Percentiles rank a stretch among this genome's conserved stretches.
These are phyloP conservation scores for Parazoanthus darwini DNA, from an alignment of 92 coral and sea anemone genomes.

Conservation along the genomic window DNA sequence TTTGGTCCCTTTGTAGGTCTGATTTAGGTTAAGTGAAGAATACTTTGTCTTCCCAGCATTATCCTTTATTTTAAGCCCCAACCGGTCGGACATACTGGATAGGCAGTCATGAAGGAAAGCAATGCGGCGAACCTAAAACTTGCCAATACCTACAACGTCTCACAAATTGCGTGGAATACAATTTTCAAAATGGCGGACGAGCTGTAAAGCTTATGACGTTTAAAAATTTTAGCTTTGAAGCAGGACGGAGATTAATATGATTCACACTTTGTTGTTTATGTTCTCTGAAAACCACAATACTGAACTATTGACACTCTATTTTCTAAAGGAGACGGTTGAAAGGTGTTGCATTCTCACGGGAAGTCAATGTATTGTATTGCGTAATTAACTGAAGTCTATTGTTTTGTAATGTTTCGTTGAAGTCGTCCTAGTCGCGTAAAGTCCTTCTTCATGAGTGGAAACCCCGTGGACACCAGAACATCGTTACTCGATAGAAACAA, in stretches of 20 bases:
- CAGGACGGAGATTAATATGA: no score
- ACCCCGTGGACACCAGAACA: conserved; percentile 44
- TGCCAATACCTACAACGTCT: conserved; percentile 77
- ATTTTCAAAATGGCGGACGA: conserved; percentile 86
- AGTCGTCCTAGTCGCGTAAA: no score
- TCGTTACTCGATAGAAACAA: background rate
- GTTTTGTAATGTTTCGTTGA: no score
- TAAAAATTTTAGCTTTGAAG: background rate
- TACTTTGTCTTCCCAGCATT: conserved; percentile 99
- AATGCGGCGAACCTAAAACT: conserved; percentile 83
- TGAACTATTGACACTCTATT: no score
- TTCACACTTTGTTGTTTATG: no score
- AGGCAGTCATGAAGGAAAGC: conserved; percentile 99
- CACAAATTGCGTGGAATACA: conserved; percentile 68
- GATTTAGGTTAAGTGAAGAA: conserved; percentile 99
- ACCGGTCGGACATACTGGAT: conserved; percentile 99
- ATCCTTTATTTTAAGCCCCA: conserved; percentile 99
- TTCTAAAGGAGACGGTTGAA: no score
- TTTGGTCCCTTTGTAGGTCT: conserved; percentile 99
- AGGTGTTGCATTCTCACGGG: no score
- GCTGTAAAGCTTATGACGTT: conserved; percentile 78
- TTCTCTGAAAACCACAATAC: no score
- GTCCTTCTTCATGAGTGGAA: conserved; percentile 32
- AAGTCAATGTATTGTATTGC: no score
- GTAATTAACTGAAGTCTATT: no score